Conservation (phyloP, 1,140 invertebrate genomes). For the Zaprionus capensis region DNA sequence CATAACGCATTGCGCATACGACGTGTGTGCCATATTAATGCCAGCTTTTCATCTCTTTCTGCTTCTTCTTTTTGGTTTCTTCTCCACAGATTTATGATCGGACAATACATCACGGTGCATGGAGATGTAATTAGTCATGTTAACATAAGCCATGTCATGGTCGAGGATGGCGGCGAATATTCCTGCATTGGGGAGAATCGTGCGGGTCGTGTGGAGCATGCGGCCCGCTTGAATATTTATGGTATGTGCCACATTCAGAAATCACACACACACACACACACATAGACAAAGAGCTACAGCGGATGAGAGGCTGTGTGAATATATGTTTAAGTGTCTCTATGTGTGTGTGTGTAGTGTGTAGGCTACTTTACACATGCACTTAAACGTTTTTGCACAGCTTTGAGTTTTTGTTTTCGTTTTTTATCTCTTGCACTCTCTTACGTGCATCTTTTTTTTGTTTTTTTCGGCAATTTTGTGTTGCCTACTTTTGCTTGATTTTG, state of each 20-base stretch:
- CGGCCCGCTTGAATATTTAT: constrained; percentile 93
- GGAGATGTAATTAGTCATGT: constrained; percentile 94
- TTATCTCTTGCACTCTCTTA: constrained; percentile 25
- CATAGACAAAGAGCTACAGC: constrained; percentile 14
- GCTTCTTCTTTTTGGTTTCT: constrained; percentile 14
- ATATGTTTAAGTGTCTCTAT: constrained; percentile 8
- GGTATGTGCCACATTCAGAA: constrained; percentile 86
- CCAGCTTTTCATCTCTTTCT: constrained; percentile 20
- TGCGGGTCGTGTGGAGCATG: constrained; percentile 90
- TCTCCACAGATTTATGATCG: constrained; percentile 89
- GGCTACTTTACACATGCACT: constrained; percentile 75
- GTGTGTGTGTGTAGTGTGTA: constrained; percentile 9
- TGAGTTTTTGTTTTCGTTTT: constrained; percentile 29
- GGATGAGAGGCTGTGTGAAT: not conserved
- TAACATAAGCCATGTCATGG: constrained; percentile 92
- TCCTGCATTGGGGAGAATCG: constrained; percentile 92
- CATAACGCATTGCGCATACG: constrained; percentile 64
- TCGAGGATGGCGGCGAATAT: constrained; percentile 95
- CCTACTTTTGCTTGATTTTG: constrained; percentile 74
- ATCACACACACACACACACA: constrained; percentile 17
- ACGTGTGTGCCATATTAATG: constrained; percentile 64
- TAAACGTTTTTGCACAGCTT: constrained; percentile 59
- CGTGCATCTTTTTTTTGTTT: not conserved
- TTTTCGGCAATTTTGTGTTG: constrained; percentile 54
- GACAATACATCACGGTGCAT: constrained; percentile 91